Percentiles rank a stretch among this genome's conserved stretches.
phyloP scores from a whole-genome alignment of 2,888 invertebrate genomes.

The Cephus pulcher region DNA sequence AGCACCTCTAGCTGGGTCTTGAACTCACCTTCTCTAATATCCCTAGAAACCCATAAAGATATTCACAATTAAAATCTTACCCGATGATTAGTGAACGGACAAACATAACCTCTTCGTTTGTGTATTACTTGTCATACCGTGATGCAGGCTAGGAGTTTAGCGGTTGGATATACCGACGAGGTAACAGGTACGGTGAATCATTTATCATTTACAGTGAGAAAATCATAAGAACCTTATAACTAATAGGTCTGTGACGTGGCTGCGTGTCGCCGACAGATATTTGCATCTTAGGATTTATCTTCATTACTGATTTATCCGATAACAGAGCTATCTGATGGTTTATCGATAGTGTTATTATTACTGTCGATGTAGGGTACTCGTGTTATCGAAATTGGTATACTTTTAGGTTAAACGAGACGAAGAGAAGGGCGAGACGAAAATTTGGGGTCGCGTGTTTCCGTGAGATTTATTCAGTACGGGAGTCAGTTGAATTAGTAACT shows the following conservation, averaged over 20 bases:
- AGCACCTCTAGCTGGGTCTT: conserved; percentile 9
- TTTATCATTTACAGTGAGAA: not conserved
- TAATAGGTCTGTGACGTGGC: not conserved
- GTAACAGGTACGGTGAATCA: not conserved
- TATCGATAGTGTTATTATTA: not conserved
- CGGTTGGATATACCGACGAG: no score
- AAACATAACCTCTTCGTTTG: not conserved
- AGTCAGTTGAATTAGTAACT: not conserved
- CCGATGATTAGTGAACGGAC: not conserved
- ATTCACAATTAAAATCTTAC: not conserved
- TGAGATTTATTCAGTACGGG: not conserved
- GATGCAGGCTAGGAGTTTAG: not conserved
- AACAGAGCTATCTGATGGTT: not conserved
- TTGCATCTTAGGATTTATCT: conserved; percentile 4
- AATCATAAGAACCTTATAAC: conserved; percentile 31
- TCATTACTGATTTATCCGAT: not conserved
- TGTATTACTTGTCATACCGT: not conserved
- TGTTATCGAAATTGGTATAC: conserved; percentile 23
- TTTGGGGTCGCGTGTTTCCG: not conserved
- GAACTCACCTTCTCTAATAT: not conserved
- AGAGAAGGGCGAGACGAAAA: not conserved
- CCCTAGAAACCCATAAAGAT: not conserved
- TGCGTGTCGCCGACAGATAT: not conserved
- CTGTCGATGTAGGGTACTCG: not conserved
- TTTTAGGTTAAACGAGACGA: conserved; percentile 32